Conservation (phyloP, 2,113 vertebrate genomes). For the Columba janthina region DNA sequence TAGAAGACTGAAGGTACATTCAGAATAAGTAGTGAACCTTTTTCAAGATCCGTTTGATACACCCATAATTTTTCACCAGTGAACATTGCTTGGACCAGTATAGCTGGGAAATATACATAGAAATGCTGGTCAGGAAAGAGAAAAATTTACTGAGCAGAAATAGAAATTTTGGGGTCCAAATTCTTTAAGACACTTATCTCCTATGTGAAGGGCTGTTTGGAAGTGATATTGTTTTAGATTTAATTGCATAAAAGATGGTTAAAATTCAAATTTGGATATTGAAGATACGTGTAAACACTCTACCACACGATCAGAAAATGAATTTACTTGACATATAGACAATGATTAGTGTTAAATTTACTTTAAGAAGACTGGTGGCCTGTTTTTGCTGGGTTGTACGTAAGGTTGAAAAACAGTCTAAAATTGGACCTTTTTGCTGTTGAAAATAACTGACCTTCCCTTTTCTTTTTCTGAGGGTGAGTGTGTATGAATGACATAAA, state of each 20-base stretch:
- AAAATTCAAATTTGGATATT: not conserved
- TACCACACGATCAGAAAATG: not conserved
- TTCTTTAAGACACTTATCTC: not conserved
- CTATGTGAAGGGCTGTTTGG: not conserved
- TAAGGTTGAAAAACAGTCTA: not conserved
- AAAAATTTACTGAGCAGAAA: not conserved
- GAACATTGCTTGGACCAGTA: not conserved
- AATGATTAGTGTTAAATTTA: not conserved
- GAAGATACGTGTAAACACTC: not conserved
- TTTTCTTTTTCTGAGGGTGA: not conserved
- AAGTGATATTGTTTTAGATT: not conserved
- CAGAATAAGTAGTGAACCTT: not conserved
- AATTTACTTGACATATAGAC: not conserved
- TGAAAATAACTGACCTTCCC: not conserved
- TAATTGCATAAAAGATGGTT: not conserved
- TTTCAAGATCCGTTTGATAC: not conserved
- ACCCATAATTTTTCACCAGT: not conserved
- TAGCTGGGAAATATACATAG: not conserved
- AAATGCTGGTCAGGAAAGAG: not conserved
- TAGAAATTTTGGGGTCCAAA: not conserved
- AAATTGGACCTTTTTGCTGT: not conserved
- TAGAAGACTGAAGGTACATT: not conserved
- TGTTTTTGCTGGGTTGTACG: not conserved
- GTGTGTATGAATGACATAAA: not conserved
- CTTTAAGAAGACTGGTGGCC: not conserved